phyloP scores from a whole-genome alignment of 2,888 invertebrate genomes.

The Cyaniris semiargus region DNA sequence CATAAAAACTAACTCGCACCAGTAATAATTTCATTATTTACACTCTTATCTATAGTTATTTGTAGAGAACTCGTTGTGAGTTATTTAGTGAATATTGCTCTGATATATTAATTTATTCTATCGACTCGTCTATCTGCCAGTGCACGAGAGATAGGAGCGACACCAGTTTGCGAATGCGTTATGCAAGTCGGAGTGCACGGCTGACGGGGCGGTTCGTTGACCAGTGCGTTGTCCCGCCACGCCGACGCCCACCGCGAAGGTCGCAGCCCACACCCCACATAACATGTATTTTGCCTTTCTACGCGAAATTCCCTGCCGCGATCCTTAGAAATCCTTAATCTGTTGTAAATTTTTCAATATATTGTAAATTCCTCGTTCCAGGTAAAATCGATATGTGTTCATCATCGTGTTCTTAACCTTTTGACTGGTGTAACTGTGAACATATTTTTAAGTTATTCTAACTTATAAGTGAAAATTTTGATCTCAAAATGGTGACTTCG shows the following conservation, averaged over 20 bases:
- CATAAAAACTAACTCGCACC: conserved; percentile 58
- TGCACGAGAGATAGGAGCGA: conserved; percentile 62
- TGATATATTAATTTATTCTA: background rate
- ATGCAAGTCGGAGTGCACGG: conserved; percentile 65
- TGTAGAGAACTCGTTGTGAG: background rate
- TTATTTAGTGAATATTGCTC: background rate
- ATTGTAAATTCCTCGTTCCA: conserved; percentile 53
- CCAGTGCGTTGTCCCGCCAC: conserved; percentile 76
- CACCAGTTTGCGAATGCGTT: conserved; percentile 59
- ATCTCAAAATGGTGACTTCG: conserved; percentile 83
- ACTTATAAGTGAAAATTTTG: conserved; percentile 67
- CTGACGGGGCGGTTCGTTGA: conserved; percentile 76
- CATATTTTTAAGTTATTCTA: conserved; percentile 52
- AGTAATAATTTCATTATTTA: conserved; percentile 60
- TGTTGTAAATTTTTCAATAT: conserved; percentile 52
- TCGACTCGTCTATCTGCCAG: conserved; percentile 48
- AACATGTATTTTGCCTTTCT: conserved; percentile 36
- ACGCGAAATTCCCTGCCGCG: conserved; percentile 20
- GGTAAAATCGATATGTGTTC: conserved; percentile 78
- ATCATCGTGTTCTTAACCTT: conserved; percentile 72
- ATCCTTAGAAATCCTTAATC: background rate
- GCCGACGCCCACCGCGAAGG: conserved; percentile 74
- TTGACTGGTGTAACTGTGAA: conserved; percentile 62
- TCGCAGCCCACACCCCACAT: conserved; percentile 67
- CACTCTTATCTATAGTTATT: conserved; percentile 44